Percentiles rank a stretch among this genome's conserved stretches.
Conservation (phyloP, 2,113 vertebrate genomes). For the Scartelaos histophorus region DNA sequence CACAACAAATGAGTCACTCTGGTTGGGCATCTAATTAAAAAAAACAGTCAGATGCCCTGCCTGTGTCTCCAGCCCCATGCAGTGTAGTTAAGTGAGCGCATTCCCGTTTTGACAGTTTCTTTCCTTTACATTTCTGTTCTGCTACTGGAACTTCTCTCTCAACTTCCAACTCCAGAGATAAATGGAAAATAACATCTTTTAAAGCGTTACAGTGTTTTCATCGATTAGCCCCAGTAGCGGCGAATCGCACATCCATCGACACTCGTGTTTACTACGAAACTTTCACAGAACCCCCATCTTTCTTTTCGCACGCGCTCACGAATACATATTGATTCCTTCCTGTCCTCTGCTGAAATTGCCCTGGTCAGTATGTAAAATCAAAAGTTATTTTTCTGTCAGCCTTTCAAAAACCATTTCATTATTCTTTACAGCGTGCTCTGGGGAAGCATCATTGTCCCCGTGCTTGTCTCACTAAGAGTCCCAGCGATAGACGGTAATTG, state of each 20-base stretch:
- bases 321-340: conserved; percentile 39
- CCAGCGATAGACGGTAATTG: conserved; percentile 28
- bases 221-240: background rate
- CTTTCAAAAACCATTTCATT: conserved; percentile 27
- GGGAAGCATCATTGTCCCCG: conserved; percentile 24
- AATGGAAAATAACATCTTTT: conserved; percentile 4
- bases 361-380: conserved; percentile 28
- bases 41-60: too few species aligned
- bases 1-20: too few species aligned
- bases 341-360: conserved; percentile 18
- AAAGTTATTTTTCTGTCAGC: conserved; percentile 24
- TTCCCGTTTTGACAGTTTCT: background rate
- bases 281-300: conserved; percentile 17
- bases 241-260: conserved; percentile 16
- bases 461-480: conserved; percentile 12
- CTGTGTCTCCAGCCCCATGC: too few species aligned
- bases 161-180: background rate
- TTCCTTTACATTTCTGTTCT: background rate
- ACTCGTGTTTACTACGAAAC: conserved; percentile 23
- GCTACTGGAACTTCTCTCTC: background rate
- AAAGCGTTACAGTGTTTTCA: conserved; percentile 3
- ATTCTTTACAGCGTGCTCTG: conserved; percentile 21
- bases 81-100: too few species aligned
- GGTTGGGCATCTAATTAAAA: too few species aligned
- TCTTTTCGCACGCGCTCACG: conserved; percentile 30